Base-by-base conservation (phyloP, 1,140 invertebrate species). In the Notospermus geniculatus region DNA sequence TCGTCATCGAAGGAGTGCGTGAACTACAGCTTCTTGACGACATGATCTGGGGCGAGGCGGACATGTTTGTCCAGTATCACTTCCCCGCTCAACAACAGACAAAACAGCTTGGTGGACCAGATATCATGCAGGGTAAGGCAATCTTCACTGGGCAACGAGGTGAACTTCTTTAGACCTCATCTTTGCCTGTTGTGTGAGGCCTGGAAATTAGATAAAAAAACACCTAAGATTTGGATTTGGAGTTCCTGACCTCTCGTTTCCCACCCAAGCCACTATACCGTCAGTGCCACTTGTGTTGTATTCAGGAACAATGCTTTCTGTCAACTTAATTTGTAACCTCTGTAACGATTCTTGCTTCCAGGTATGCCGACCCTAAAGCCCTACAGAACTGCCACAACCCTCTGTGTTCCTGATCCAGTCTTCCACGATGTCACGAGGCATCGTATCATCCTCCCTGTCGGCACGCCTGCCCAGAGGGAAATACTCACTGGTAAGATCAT, bases 1-100 rank as follows among this genome's bases (percentile, higher is more conserved):
- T 80, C 1, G 68, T 72, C 0, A 65, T 80, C 2, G 76, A 79
- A 57, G 72, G 71, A 19, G 63, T 80, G 13, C 63, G 69, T 41
- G 72, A 72, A 2, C 62, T 80, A 11, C 64, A 68, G 13, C 55
- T 75, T 50, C 70, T 73, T 68, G 76, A 79, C 58, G 72, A 71
- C 53, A 80, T 80, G 76, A 75, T 78, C 32, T 76, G 72, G 76
- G 79, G 79, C 13, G 78, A 80, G 58, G 73, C 78, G 2, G 79
- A 80, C 62, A 78, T 74, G 56, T 80, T 78, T 64, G 63, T 80
- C 5, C 78, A 80, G 71, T 80, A 79, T 55, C 71, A 74, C 60
- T 80, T 80, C 66, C 79, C 79, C 9, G 27, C 71, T 27, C 75
- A 79, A 63, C 46, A 50, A n/a, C 66, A 75, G 54, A 59, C 60